phyloP scores from a whole-genome alignment of 2,888 invertebrate genomes.

The Drosophila atroscutellata region DNA sequence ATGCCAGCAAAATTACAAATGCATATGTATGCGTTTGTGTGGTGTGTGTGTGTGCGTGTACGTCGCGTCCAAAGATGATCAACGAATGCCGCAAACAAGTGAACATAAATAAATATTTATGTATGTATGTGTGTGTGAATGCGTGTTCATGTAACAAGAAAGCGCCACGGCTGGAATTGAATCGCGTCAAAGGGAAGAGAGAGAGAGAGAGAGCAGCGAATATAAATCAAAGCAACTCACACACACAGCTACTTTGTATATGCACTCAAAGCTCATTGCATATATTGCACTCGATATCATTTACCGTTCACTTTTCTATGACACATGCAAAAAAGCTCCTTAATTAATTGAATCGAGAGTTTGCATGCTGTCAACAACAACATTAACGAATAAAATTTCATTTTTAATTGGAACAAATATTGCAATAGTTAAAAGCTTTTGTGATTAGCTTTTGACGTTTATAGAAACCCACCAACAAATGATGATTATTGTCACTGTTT shows the following conservation, averaged over 20 bases:
- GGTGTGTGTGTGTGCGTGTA: constrained; percentile 8
- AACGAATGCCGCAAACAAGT: constrained; percentile 56
- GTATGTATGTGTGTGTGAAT: constrained; percentile 17
- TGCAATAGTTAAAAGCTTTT: constrained; percentile 7
- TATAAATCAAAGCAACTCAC: constrained; percentile 44
- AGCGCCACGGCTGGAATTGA: constrained; percentile 58
- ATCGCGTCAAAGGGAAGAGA: constrained; percentile 50
- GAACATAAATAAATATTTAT: constrained; percentile 46
- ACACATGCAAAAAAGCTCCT: not conserved
- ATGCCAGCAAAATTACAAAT: constrained; percentile 55
- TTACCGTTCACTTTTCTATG: constrained; percentile 5
- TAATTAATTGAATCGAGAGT: constrained; percentile 13
- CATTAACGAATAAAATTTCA: not conserved
- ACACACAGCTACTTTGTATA: constrained; percentile 8
- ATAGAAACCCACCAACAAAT: constrained; percentile 36
- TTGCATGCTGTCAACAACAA: constrained; percentile 4
- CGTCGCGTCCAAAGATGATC: constrained; percentile 54
- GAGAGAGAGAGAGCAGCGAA: constrained; percentile 28
- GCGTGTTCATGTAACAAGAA: constrained; percentile 13
- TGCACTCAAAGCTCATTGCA: constrained; percentile 14
- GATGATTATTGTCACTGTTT: constrained; percentile 18
- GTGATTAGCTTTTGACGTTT: constrained; percentile 28
- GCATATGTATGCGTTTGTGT: constrained; percentile 2
- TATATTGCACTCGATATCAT: constrained; percentile 15
- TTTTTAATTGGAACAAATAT: constrained; percentile 5